These are phyloP conservation scores for Monarcha castaneiventris DNA, from an alignment of 2,113 vertebrate genomes.

Conservation along the genomic window DNA sequence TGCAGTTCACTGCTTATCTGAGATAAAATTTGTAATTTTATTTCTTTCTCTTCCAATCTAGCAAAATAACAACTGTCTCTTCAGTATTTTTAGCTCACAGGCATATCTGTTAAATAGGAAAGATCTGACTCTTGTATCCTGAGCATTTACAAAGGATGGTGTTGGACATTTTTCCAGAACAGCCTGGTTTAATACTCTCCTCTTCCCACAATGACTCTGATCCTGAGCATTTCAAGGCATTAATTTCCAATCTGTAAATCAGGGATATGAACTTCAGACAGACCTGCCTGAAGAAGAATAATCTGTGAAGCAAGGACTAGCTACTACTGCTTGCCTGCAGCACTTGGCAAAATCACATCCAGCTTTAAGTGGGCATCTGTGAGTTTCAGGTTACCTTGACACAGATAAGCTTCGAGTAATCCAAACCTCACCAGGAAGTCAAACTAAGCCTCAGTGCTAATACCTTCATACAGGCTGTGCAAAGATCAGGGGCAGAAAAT, in stretches of 20 bases:
- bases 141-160: background rate
- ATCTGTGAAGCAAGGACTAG: background rate
- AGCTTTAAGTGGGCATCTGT: background rate
- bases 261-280: background rate
- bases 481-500: conserved; percentile 6
- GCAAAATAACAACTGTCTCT: background rate
- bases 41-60: background rate
- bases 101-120: background rate
- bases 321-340: background rate
- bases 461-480: background rate
- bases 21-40: background rate
- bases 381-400: background rate
- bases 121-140: background rate
- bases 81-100: background rate
- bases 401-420: background rate
- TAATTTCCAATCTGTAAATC: conserved; percentile 9
- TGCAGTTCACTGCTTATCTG: background rate
- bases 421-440: background rate
- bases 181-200: background rate
- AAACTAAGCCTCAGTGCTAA: background rate
- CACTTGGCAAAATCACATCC: background rate
- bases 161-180: background rate
- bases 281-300: background rate
- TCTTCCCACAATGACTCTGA: background rate
- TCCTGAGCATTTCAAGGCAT: background rate